Evolutionary conservation across 2,888 invertebrate genomes (phyloP).

Genomic region (Hypomecis atomaria): DNA sequence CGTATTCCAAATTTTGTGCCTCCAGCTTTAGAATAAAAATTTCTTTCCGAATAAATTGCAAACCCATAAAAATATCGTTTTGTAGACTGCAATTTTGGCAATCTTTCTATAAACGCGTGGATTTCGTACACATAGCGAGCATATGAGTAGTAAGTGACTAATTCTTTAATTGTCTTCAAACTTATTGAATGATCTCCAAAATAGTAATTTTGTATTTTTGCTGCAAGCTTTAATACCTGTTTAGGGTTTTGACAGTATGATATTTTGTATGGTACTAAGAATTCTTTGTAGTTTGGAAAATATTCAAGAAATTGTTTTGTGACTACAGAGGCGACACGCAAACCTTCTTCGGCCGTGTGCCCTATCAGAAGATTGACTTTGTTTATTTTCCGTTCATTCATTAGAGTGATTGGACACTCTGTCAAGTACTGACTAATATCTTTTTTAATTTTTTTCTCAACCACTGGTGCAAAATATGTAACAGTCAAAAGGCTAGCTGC

Average conservation of each 20-base stretch:
- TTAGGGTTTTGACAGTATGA: conserved; percentile 13
- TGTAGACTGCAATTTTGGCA: conserved; percentile 9
- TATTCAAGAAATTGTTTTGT: conserved; percentile 12
- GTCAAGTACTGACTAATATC: conserved; percentile 30
- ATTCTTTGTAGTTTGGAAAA: conserved; percentile 20
- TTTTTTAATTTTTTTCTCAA: conserved; percentile 30
- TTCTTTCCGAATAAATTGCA: conserved; percentile 26
- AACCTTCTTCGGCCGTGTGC: conserved; percentile 30
- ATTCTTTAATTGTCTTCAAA: conserved; percentile 13
- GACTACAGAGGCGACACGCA: background rate
- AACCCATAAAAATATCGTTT: conserved; percentile 31
- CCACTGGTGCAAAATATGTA: conserved; percentile 29
- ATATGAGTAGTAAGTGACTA: conserved; percentile 17
- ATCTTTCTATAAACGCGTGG: conserved; percentile 22
- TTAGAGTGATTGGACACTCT: conserved; percentile 1
- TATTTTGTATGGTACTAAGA: conserved; percentile 24
- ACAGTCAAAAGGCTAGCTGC: conserved; percentile 8
- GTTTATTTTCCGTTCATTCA: conserved; percentile 19
- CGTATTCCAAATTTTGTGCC: conserved; percentile 26
- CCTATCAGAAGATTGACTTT: conserved; percentile 33
- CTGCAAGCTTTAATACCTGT: conserved; percentile 19
- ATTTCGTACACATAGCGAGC: conserved; percentile 24
- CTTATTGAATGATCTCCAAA: conserved; percentile 25
- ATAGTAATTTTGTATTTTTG: conserved; percentile 21
- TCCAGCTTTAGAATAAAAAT: conserved; percentile 23